Percentiles rank a stretch among this genome's conserved stretches.
These are phyloP conservation scores for Trachelipus rathkii DNA, from an alignment of 1,140 invertebrate genomes.

Conservation along the genomic window DNA sequence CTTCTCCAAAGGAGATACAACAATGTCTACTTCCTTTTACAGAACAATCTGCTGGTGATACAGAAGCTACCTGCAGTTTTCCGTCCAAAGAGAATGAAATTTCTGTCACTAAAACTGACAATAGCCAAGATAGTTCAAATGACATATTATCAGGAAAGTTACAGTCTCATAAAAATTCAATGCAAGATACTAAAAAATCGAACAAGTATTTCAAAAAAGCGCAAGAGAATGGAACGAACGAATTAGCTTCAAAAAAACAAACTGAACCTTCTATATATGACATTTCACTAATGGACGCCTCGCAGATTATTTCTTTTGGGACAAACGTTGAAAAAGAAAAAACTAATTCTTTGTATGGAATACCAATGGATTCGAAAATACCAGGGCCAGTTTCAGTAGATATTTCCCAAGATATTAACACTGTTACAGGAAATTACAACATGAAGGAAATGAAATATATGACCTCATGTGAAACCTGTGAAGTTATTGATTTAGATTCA, in stretches of 20 bases:
- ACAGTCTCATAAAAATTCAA: neutral
- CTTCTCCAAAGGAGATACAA: constrained; percentile 8
- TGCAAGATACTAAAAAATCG: constrained; percentile 24
- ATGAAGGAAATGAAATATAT: neutral
- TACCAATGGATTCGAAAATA: neutral
- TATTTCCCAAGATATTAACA: neutral
- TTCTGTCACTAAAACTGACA: neutral
- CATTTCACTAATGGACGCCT: constrained; percentile 24
- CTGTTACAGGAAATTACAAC: neutral
- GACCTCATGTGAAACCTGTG: neutral
- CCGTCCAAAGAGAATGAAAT: neutral
- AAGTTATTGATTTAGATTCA: neutral
- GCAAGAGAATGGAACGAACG: neutral
- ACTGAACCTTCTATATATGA: constrained; percentile 25
- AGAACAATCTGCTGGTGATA: neutral
- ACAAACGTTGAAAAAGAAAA: constrained; percentile 31
- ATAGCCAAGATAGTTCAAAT: neutral
- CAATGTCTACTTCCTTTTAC: too few relatives aligned
- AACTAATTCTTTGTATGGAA: constrained; percentile 21
- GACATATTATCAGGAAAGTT: too few relatives aligned
- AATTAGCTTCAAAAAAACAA: neutral
- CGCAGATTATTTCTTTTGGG: constrained; percentile 19
- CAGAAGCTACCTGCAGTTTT: neutral
- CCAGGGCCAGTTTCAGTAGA: neutral
- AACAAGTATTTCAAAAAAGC: constrained; percentile 17